phyloP scores from a whole-genome alignment of 1,140 invertebrate genomes.

The Geopemphigus sp. region DNA sequence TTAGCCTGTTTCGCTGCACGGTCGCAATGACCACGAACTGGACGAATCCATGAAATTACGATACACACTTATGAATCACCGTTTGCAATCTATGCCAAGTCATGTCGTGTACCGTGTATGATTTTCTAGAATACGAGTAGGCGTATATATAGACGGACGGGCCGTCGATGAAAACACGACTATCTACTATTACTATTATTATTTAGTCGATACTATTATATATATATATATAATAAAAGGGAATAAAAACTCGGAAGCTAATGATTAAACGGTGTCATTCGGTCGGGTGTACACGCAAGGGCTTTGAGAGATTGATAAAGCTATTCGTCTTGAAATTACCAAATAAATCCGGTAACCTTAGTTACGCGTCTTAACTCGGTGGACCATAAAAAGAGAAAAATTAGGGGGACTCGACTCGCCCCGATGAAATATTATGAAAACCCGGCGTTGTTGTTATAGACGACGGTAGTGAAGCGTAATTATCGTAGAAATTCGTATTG shows the following conservation, averaged over 20 bases:
- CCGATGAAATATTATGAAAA: conserved; percentile 8
- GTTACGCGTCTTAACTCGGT: no score
- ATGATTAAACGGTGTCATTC: conserved; percentile 19
- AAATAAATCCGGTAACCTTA: conserved; percentile 33
- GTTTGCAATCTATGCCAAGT: not conserved
- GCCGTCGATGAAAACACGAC: not conserved
- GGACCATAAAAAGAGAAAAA: conserved; percentile 29
- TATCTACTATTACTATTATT: not conserved
- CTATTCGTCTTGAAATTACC: conserved; percentile 38
- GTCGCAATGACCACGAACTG: not conserved
- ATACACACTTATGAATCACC: not conserved
- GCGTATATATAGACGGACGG: no score
- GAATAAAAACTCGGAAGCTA: not conserved
- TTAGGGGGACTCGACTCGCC: conserved; percentile 1
- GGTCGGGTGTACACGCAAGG: not conserved
- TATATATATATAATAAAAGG: not conserved
- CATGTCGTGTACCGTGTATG: not conserved
- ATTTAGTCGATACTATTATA: not conserved
- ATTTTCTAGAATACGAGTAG: not conserved
- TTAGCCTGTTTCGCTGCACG: not conserved
- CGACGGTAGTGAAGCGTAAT: not conserved
- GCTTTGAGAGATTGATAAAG: not conserved
- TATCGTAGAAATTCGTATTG: not conserved
- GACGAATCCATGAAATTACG: conserved; percentile 16
- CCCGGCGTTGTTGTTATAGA: not conserved